These are phyloP conservation scores for Camptogramma bilineatum DNA, from an alignment of 2,888 invertebrate genomes.

Conservation along the genomic window DNA sequence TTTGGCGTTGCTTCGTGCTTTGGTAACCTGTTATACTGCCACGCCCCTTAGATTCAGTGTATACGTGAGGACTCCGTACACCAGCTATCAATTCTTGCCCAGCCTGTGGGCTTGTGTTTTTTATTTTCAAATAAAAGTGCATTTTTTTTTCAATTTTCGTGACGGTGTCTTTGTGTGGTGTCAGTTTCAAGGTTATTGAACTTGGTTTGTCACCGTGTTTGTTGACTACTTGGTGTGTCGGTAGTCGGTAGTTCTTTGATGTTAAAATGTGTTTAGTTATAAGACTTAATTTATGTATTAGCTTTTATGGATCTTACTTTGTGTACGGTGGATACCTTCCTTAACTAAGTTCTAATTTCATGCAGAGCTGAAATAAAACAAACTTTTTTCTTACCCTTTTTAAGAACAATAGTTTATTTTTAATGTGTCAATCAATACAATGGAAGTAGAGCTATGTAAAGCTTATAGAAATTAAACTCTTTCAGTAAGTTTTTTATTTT, in stretches of 20 bases:
- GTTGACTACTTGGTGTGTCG: slow-evolving; percentile 24
- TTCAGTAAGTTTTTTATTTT: too few relatives aligned
- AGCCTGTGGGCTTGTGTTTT: slow-evolving; percentile 74
- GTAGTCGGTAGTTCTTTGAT: slow-evolving; percentile 4
- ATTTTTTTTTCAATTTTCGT: slow-evolving; percentile 68
- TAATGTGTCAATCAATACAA: too few relatives aligned
- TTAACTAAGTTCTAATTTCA: background rate
- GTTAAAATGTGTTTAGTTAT: background rate
- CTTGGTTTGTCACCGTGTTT: slow-evolving; percentile 44
- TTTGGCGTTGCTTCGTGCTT: slow-evolving; percentile 79
- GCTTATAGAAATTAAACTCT: too few relatives aligned
- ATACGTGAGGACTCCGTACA: slow-evolving; percentile 69
- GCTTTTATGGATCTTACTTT: background rate
- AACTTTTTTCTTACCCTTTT: too few relatives aligned
- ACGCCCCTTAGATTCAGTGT: slow-evolving; percentile 74
- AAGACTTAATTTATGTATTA: background rate
- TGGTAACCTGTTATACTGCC: slow-evolving; percentile 81
- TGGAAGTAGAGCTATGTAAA: too few relatives aligned
- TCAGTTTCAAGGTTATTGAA: slow-evolving; percentile 56
- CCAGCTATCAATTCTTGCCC: slow-evolving; percentile 75
- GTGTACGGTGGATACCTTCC: background rate
- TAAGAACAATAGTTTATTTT: too few relatives aligned
- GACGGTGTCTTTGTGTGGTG: slow-evolving; percentile 72
- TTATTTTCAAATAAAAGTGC: slow-evolving; percentile 58
- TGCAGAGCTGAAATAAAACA: background rate